A percentile compares a stretch with the other conserved stretches of the same genome.
phyloP scores from a whole-genome alignment of 2,113 vertebrate genomes.

The Stictonetta naevosa region DNA sequence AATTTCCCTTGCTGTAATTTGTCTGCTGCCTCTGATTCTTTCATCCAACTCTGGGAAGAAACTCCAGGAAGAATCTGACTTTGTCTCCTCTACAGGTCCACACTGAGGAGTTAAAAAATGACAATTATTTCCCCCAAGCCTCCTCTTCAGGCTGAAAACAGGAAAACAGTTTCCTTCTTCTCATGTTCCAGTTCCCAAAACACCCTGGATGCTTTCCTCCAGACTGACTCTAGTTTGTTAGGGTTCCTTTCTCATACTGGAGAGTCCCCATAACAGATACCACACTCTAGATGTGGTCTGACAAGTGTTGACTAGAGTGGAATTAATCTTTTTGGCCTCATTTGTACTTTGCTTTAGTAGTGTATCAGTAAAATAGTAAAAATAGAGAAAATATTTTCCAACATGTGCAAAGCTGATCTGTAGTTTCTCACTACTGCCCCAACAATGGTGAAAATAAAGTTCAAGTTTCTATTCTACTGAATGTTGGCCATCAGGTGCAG shows the following conservation, averaged over 20 bases:
- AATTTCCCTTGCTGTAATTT: background rate
- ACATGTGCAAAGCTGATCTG: background rate
- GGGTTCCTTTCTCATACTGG: background rate
- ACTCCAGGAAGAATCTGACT: background rate
- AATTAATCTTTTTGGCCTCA: background rate
- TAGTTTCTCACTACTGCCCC: background rate
- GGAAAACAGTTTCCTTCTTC: background rate
- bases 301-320: accelerated
- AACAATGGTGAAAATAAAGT: background rate
- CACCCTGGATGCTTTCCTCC: background rate
- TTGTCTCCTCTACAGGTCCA: background rate
- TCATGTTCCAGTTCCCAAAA: background rate
- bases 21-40: background rate
- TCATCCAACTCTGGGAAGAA: background rate
- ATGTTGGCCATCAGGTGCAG: background rate
- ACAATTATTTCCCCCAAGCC: background rate
- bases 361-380: background rate
- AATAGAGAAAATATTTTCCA: background rate
- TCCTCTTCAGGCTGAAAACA: background rate
- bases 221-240: background rate
- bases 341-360: background rate
- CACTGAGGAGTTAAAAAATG: background rate
- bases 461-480: background rate
- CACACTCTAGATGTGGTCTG: background rate
- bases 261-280: background rate